phyloP scores from a whole-genome alignment of 2,113 vertebrate genomes.

The cattle (Bos taurus) region ARS-UCD2.0 NC_037335.1:2894001-2894500 shows the following conservation, averaged over 20 bases:
- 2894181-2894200: not conserved
- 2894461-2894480: not conserved
- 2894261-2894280: no score
- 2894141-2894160: not conserved
- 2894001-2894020: not conserved
- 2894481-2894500: rapidly evolving
- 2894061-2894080: not conserved
- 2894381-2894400: not conserved
- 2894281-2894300: not conserved
- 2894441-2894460: not conserved
- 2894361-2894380: not conserved
- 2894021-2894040: not conserved
- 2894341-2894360: not conserved
- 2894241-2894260: not conserved
- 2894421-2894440: not conserved
- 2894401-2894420: not conserved
- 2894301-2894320: not conserved
- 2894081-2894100: not conserved
- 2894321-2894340: not conserved
- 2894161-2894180: not conserved
- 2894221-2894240: not conserved
- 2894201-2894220: not conserved
- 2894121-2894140: not conserved
- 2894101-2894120: not conserved
- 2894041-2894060: not conserved